Percentiles rank a stretch among this genome's conserved stretches.
phyloP scores from a whole-genome alignment of 2,113 vertebrate genomes.

The Cranoglanis bouderius region DNA sequence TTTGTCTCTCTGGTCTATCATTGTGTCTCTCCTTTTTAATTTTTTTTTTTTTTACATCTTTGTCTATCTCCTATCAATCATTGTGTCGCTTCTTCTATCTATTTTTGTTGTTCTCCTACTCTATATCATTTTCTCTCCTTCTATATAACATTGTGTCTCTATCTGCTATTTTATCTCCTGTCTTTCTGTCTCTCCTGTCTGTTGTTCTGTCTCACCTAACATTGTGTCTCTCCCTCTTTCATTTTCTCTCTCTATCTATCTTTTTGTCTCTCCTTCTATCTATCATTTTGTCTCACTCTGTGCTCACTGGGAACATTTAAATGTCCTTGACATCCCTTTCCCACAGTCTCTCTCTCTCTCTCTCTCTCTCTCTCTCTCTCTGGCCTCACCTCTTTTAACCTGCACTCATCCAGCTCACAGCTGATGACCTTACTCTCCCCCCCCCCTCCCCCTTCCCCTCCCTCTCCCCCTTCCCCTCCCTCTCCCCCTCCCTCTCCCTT shows the following conservation, averaged over 20 bases:
- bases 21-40: background rate
- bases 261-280: slow-evolving; percentile 20
- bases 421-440: slow-evolving; percentile 26
- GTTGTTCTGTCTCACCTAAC: background rate
- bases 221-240: background rate
- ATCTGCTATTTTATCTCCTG: background rate
- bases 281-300: background rate
- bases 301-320: slow-evolving; percentile 7
- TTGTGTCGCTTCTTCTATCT: background rate
- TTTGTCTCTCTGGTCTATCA: no score
- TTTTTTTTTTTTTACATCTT: background rate
- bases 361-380: slow-evolving; percentile 23
- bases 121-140: background rate
- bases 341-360: slow-evolving; percentile 31
- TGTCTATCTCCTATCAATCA: background rate
- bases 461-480: slow-evolving; percentile 9
- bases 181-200: background rate
- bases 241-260: background rate
- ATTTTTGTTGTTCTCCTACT: background rate
- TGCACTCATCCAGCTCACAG: background rate
- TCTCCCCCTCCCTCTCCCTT: background rate
- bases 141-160: background rate
- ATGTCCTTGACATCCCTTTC: slow-evolving; percentile 19
- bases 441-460: slow-evolving; percentile 1
- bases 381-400: background rate